Evolutionary conservation across 1,140 invertebrate species (phyloP).

Genomic region (Drosophila rufa): DNA sequence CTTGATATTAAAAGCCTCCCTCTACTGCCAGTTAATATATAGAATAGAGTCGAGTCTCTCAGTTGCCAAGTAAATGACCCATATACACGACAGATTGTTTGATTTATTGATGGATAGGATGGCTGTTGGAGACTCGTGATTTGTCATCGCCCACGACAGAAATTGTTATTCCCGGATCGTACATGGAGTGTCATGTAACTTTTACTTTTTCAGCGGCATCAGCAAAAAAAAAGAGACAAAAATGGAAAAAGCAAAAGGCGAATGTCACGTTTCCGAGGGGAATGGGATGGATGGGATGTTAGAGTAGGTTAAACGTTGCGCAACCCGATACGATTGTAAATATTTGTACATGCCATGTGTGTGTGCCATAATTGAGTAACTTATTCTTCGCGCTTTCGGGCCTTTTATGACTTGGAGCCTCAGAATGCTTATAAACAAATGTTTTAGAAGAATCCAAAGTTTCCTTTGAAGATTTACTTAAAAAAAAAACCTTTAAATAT

Average conservation of each 20-base stretch:
- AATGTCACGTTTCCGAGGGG: conserved; percentile 54
- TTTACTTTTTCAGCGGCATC: conserved; percentile 66
- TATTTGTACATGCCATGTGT: conserved; percentile 62
- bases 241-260: conserved; percentile 49
- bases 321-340: conserved; percentile 62
- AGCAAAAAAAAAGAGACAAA: conserved; percentile 1
- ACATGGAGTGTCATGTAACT: conserved; percentile 71
- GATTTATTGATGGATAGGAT: conserved; percentile 43
- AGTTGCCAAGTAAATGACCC: conserved; percentile 29
- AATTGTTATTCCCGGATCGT: conserved; percentile 47
- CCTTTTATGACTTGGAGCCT: not conserved
- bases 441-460: not conserved
- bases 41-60: conserved; percentile 3
- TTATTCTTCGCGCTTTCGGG: conserved; percentile 4
- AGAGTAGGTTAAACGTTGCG: conserved; percentile 49
- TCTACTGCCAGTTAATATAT: conserved; percentile 1
- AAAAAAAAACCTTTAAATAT: not conserved
- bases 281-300: conserved; percentile 11
- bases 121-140: conserved; percentile 21
- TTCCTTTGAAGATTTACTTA: too few species aligned
- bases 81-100: conserved; percentile 43
- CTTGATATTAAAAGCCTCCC: not conserved
- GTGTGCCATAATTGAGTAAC: conserved; percentile 58
- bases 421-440: not conserved
- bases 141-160: conserved; percentile 47